Conservation (phyloP, 2,113 vertebrate genomes). For the Meles meles region DNA sequence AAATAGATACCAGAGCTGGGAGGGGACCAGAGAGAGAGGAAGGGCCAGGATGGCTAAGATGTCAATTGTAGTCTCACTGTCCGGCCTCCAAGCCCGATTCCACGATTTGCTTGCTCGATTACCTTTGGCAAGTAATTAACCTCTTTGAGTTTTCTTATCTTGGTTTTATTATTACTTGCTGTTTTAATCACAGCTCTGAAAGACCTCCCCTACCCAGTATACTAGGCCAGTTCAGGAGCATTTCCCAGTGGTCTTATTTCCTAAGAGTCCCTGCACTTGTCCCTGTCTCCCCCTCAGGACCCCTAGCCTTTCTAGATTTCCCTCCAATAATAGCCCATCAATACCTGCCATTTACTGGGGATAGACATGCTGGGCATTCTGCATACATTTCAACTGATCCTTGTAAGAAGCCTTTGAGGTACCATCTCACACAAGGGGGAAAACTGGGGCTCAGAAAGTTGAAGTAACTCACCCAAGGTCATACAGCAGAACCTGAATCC, state of each 20-base stretch:
- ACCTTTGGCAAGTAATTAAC: not conserved
- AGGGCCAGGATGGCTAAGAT: not conserved
- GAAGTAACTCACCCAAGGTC: not conserved
- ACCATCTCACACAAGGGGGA: not conserved
- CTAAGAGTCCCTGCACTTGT: not conserved
- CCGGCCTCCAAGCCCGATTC: not conserved
- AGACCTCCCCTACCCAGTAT: not conserved
- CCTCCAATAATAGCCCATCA: not conserved
- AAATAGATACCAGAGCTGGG: not conserved
- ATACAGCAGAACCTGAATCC: not conserved
- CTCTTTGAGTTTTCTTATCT: not conserved
- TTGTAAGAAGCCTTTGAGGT: not conserved
- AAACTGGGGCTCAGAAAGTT: not conserved
- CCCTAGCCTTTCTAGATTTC: not conserved
- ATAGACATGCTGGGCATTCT: not conserved
- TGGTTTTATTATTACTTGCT: not conserved
- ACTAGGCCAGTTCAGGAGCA: not conserved
- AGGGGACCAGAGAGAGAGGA: not conserved
- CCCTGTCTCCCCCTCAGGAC: too few relatives aligned
- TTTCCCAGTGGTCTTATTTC: not conserved
- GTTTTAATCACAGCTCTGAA: not conserved
- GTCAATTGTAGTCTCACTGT: not conserved
- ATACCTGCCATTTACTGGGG: not conserved
- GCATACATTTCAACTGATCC: not conserved
- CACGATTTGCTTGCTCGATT: not conserved